Evolutionary conservation across 2,888 invertebrate genomes (phyloP).

Genomic region (Prenolepis imparis): DNA sequence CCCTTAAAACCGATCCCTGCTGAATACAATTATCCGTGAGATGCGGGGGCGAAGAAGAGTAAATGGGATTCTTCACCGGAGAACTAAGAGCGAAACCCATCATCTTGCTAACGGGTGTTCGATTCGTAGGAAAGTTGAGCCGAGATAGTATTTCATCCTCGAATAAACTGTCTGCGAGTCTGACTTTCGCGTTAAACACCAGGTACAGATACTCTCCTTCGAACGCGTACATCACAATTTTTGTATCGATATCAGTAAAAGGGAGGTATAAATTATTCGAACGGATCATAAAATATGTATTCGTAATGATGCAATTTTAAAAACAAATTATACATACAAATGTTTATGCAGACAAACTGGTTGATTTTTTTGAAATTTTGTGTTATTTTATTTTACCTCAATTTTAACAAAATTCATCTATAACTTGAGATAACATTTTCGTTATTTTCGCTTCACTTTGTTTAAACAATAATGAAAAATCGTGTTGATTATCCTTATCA

Average conservation of each 20-base stretch:
- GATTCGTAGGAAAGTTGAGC: slow-evolving; percentile 68
- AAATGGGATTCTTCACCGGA: slow-evolving; percentile 63
- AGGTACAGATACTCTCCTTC: slow-evolving; percentile 3
- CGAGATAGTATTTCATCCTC: slow-evolving; percentile 40
- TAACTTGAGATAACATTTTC: neutral
- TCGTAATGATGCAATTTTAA: neutral
- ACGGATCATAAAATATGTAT: neutral
- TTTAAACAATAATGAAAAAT: slow-evolving; percentile 16
- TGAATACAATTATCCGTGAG: slow-evolving; percentile 76
- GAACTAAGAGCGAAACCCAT: slow-evolving; percentile 42
- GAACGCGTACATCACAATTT: neutral
- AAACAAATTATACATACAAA: neutral
- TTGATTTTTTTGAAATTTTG: neutral
- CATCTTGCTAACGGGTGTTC: slow-evolving; percentile 68
- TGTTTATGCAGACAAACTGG: neutral
- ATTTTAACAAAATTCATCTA: slow-evolving; percentile 20
- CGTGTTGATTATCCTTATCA: slow-evolving; percentile 7
- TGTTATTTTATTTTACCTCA: neutral
- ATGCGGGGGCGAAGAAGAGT: slow-evolving; percentile 49
- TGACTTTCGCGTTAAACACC: slow-evolving; percentile 8
- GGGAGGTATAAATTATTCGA: neutral
- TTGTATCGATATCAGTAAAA: neutral
- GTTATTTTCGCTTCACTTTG: neutral
- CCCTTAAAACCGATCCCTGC: slow-evolving; percentile 70
- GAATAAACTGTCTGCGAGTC: neutral